A percentile compares a stretch with the other conserved stretches of the same genome.
Evolutionary conservation across 2,113 vertebrate genomes (phyloP).

Genomic region (Rhagologus leucostigma): DNA sequence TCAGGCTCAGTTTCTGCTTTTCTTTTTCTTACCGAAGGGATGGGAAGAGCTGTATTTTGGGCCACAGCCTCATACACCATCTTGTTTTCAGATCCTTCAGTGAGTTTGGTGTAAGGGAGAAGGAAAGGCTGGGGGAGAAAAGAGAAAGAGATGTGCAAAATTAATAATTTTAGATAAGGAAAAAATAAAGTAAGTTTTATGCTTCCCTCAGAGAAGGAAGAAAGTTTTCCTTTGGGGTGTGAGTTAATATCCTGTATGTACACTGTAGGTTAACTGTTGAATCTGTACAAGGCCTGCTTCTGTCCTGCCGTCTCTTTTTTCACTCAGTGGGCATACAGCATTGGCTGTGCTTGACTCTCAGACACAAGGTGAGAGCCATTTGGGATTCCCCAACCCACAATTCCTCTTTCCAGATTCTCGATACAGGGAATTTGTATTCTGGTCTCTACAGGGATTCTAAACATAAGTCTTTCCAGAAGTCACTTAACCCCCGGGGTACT

Average conservation of each 20-base stretch:
- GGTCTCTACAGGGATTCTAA: neutral
- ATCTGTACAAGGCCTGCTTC: neutral
- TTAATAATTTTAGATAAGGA: neutral
- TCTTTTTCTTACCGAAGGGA: neutral
- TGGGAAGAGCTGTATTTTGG: neutral
- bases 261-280: neutral
- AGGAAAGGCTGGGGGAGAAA: neutral
- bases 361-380: neutral
- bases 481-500: neutral
- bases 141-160: neutral
- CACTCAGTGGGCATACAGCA: no score
- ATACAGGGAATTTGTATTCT: neutral
- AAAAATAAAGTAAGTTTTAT: neutral
- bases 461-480: neutral
- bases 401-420: neutral
- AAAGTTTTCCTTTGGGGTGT: neutral
- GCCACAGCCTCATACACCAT: neutral
- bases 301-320: neutral
- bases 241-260: neutral
- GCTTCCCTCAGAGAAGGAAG: neutral
- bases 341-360: neutral
- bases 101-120: neutral
- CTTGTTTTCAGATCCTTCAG: neutral
- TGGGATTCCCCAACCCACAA: neutral
- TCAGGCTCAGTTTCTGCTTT: neutral